These are phyloP conservation scores for Ethmia dodecea DNA, from an alignment of 2,888 invertebrate genomes.

Conservation along the genomic window DNA sequence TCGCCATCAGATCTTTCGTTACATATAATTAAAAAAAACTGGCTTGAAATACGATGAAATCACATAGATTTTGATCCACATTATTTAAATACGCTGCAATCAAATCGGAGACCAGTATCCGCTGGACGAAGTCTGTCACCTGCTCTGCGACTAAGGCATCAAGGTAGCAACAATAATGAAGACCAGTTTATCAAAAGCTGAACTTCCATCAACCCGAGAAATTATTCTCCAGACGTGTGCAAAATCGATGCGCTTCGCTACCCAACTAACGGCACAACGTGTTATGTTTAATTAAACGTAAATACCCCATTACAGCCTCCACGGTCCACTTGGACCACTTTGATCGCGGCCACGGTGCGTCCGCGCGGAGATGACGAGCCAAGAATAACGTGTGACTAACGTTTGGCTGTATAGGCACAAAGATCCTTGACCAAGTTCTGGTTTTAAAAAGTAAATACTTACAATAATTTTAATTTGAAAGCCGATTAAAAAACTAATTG, in stretches of 20 bases:
- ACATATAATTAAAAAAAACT: no score
- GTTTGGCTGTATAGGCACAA: neutral
- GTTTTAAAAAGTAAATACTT: neutral
- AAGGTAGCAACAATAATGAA: no score
- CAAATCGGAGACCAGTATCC: no score
- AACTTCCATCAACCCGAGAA: no score
- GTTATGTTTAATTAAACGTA: conserved; percentile 44
- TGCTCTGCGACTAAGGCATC: no score
- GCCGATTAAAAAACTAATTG: no score
- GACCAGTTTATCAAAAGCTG: no score
- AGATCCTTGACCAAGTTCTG: conserved; percentile 4
- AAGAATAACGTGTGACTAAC: conserved; percentile 3
- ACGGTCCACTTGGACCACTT: conserved; percentile 26
- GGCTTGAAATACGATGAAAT: no score
- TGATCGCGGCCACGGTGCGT: conserved; percentile 31
- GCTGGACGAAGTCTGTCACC: no score
- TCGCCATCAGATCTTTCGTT: no score
- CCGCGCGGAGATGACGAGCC: conserved; percentile 6
- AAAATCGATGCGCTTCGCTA: conserved; percentile 1
- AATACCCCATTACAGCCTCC: conserved; percentile 29
- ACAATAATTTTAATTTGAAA: neutral
- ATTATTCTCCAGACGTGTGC: conserved; percentile 22
- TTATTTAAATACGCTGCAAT: no score
- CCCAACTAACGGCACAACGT: conserved; percentile 11
- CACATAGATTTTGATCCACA: no score